Percentiles rank a stretch among this genome's conserved stretches.
Conservation (phyloP, 2,888 invertebrate genomes). For the Tiliacea citrago region DNA sequence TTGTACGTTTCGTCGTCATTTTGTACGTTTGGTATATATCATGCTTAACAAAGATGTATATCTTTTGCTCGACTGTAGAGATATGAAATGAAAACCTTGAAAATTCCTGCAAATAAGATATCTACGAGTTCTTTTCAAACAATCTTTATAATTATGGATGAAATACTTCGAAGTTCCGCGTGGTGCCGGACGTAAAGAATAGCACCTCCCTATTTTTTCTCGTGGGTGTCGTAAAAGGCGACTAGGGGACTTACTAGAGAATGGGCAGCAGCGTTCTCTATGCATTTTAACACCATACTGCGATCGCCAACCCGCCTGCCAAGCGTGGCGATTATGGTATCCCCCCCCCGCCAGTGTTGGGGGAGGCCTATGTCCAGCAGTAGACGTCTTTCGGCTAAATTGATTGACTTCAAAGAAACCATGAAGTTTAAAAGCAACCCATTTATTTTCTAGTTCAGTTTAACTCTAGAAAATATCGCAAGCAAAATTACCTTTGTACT, state of each 20-base stretch:
- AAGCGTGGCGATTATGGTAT: too few species aligned
- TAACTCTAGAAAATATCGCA: constrained; percentile 11
- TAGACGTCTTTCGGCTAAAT: too few species aligned
- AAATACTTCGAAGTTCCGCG: not conserved
- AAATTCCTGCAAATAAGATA: not conserved
- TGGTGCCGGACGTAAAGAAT: too few species aligned
- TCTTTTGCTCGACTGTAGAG: too few species aligned
- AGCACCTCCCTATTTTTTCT: too few species aligned
- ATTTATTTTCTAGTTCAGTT: constrained; percentile 9
- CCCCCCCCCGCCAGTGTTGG: too few species aligned
- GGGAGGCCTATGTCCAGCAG: too few species aligned
- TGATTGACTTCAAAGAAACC: constrained; percentile 6
- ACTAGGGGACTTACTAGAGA: too few species aligned
- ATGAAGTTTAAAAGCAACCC: constrained; percentile 5
- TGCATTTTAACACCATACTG: too few species aligned
- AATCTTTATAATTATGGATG: constrained; percentile 5
- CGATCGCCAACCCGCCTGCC: too few species aligned
- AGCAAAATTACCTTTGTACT: constrained; percentile 12
- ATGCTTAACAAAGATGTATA: not conserved
- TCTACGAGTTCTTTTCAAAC: not conserved
- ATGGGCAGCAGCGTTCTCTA: too few species aligned
- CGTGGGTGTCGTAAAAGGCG: too few species aligned
- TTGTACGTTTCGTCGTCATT: constrained; percentile 20
- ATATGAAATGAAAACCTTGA: not conserved
- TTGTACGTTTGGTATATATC: constrained; percentile 21